Evolutionary conservation across 2,113 vertebrate genomes (phyloP).

Genomic region (Natator depressus): DNA sequence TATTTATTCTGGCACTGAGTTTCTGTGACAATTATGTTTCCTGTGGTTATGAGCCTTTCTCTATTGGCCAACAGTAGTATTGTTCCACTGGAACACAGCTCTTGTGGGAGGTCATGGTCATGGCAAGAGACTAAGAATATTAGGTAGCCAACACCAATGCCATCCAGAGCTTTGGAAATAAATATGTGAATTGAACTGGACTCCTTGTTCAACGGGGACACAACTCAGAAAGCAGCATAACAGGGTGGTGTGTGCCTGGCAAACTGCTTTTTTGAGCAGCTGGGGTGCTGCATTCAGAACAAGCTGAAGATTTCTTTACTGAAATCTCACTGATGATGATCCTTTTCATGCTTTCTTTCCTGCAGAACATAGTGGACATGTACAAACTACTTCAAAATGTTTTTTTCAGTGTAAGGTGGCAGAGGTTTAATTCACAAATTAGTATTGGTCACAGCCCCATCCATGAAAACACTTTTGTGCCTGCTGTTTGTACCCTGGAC

Average conservation of each 20-base stretch:
- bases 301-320: background rate
- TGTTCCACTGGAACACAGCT: background rate
- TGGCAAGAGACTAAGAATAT: background rate
- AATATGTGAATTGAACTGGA: background rate
- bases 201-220: background rate
- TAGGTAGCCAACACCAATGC: background rate
- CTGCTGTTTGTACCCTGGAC: conserved; percentile 30
- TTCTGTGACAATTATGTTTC: background rate
- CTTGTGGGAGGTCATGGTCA: background rate
- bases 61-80: background rate
- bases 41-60: background rate
- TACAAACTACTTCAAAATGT: conserved; percentile 6
- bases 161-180: background rate
- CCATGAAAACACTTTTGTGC: background rate
- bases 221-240: background rate
- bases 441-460: conserved; percentile 25
- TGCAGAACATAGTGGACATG: background rate
- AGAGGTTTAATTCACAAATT: conserved; percentile 57
- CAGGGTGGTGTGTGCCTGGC: background rate
- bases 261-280: background rate
- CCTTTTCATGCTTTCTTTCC: background rate
- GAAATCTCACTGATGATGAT: conserved; percentile 13
- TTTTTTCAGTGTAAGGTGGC: background rate
- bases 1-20: background rate
- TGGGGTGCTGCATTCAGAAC: background rate